phyloP scores from a whole-genome alignment of 2,888 invertebrate genomes.

The Polydrusus cervinus region DNA sequence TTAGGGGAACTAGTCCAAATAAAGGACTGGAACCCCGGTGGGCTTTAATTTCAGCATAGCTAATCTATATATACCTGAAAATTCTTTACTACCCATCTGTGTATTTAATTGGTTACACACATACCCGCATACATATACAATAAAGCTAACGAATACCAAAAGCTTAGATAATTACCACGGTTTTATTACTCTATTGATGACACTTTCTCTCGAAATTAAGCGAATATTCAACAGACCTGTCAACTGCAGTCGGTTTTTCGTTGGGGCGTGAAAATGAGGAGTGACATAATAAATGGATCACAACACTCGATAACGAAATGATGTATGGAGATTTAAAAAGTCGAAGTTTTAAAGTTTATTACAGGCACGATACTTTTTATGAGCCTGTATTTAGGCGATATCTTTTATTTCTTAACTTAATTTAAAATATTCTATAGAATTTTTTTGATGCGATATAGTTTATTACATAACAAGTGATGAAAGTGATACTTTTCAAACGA shows the following conservation, averaged over 20 bases:
- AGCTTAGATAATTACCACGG: conserved; percentile 7
- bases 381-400: neutral
- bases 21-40: too few relatives aligned
- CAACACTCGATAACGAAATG: conserved; percentile 36
- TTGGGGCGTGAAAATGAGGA: conserved; percentile 36
- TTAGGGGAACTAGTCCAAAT: too few relatives aligned
- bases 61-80: neutral
- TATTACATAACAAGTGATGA: too few relatives aligned
- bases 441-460: too few relatives aligned
- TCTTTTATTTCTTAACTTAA: too few relatives aligned
- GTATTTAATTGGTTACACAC: too few relatives aligned
- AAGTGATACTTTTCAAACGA: too few relatives aligned
- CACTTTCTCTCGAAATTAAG: conserved; percentile 36
- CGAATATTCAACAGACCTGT: conserved; percentile 49
- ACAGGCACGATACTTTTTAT: neutral
- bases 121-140: neutral
- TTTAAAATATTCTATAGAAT: too few relatives aligned
- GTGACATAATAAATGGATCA: conserved; percentile 48
- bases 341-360: conserved; percentile 21
- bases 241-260: conserved; percentile 34
- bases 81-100: neutral
- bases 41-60: too few relatives aligned
- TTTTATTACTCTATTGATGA: conserved; percentile 18
- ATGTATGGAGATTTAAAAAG: conserved; percentile 15
- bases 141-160: neutral